Percentiles rank a stretch among this genome's conserved stretches.
Conservation (phyloP, 64 coral and sea anemone species). For the Montipora cactus region DNA sequence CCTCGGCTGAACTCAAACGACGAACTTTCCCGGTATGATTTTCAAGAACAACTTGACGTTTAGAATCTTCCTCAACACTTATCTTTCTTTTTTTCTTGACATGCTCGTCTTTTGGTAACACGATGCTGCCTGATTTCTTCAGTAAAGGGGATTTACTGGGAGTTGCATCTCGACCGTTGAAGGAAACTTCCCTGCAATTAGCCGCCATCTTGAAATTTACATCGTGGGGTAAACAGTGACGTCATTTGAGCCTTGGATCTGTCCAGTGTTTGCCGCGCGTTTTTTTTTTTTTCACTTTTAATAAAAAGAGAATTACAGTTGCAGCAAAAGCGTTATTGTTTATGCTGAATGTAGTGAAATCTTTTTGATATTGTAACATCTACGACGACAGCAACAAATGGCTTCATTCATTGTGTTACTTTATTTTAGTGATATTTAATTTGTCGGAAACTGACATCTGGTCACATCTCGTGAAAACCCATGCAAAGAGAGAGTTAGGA, state of each 20-base stretch:
- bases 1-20: constrained; percentile 68
- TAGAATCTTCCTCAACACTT: constrained; percentile 56
- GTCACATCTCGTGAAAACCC: too few species aligned
- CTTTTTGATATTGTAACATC: too few species aligned
- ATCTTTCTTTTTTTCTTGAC: constrained; percentile 95
- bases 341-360: too few species aligned
- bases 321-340: too few species aligned
- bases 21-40: constrained; percentile 55
- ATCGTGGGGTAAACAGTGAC: constrained; percentile 44
- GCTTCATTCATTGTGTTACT: too few species aligned
- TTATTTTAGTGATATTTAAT: too few species aligned
- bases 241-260: neutral
- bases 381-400: too few species aligned
- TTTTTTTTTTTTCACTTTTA: neutral
- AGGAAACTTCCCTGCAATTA: constrained; percentile 22
- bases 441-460: too few species aligned
- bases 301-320: too few species aligned
- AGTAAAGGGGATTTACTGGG: constrained; percentile 33
- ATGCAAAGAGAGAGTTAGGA: too few species aligned
- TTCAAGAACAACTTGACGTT: constrained; percentile 32
- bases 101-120: constrained; percentile 60
- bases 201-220: constrained; percentile 58
- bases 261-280: neutral
- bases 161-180: constrained; percentile 31
- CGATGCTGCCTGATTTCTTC: constrained; percentile 31